A percentile compares a stretch with the other conserved stretches of the same genome.
phyloP scores from a whole-genome alignment of 2,888 invertebrate genomes.

The Cerceris ruficornis region DNA sequence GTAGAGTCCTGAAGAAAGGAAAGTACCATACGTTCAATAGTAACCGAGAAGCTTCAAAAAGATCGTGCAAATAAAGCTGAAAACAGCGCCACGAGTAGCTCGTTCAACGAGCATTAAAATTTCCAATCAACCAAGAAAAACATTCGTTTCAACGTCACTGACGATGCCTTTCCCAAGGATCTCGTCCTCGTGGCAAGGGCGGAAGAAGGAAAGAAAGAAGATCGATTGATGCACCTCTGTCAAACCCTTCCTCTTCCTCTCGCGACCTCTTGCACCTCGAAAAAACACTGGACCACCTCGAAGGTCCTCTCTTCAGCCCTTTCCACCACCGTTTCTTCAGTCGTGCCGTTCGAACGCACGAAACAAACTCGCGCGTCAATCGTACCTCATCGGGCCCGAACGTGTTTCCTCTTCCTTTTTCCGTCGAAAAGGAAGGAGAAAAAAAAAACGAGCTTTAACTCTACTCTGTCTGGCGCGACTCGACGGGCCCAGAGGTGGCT shows the following conservation, averaged over 20 bases:
- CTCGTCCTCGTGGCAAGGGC: neutral
- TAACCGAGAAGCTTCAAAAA: neutral
- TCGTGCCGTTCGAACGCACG: slow-evolving; percentile 30
- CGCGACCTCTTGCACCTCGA: slow-evolving; percentile 7
- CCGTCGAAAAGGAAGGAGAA: slow-evolving; percentile 12
- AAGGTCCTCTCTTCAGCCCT: slow-evolving; percentile 7
- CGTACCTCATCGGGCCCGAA: slow-evolving; percentile 69
- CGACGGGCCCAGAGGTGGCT: slow-evolving; percentile 75
- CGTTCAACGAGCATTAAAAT: neutral
- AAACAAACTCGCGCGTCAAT: slow-evolving; percentile 63
- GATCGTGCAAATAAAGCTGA: slow-evolving; percentile 15
- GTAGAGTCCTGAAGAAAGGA: too few species aligned
- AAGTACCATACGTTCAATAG: too few species aligned
- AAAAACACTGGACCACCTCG: slow-evolving; percentile 43
- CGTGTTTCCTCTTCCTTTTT: slow-evolving; percentile 16
- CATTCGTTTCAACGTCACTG: neutral
- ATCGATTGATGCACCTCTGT: slow-evolving; percentile 53
- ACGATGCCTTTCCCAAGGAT: neutral
- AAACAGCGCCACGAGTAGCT: neutral
- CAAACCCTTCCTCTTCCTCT: slow-evolving; percentile 32
- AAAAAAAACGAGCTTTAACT: neutral
- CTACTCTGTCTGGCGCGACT: slow-evolving; percentile 53
- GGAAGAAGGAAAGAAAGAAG: neutral
- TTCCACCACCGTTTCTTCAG: slow-evolving; percentile 21
- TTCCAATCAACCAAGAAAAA: neutral